Base-by-base conservation (phyloP, 2,888 invertebrate species). In the Xylophagus ater region DNA sequence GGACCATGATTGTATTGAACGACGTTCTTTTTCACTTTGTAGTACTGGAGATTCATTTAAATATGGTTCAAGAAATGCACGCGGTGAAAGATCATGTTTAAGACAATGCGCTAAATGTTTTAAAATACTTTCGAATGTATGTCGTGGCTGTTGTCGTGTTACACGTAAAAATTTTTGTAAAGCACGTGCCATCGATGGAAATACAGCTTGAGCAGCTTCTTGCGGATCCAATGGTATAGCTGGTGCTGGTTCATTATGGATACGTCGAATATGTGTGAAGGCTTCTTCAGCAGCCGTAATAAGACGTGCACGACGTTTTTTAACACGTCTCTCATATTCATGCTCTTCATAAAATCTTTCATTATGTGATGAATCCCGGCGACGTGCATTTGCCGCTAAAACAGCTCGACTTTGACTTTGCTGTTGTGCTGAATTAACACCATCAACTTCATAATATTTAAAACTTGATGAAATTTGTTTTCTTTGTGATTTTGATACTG, bases 301-400 rank as follows among this genome's bases (percentile, higher is more conserved):
- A 26, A 98, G 71, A 14, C 97, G 70, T 4, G 96, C 93, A 42
- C 81, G 73, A 0, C 96, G 71, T 63, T 96, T 96, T 55, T 87
- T 76, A 40, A 96, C 92, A 40, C 94, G 72, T 4, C 93, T 69
- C 57, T 93, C 93, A 53, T 93, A 90, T 65, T 98, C 97, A 56
- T 93, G 87, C 65, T 98, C 97, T 62, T 97, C 96, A 65, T 97
- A 94, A 66, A 97, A 94, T 23, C 92, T 73, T 67, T 97, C 97
- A 66, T 96, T 96, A 69, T 96, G 96, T 47, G 89, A 85, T 1
- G 92, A 87, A 50, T 93, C 76, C 19, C 92, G 74, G 2, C 92
- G 74, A 12, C 92, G 73, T 0, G 87, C 82, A 52, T 83, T 82
- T 2, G 86, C 83, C 3, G 81, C 76, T 47, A 80, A 54, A 54